Base-by-base conservation (phyloP, 1,140 invertebrate species). In the Rhysida immarginata region DNA sequence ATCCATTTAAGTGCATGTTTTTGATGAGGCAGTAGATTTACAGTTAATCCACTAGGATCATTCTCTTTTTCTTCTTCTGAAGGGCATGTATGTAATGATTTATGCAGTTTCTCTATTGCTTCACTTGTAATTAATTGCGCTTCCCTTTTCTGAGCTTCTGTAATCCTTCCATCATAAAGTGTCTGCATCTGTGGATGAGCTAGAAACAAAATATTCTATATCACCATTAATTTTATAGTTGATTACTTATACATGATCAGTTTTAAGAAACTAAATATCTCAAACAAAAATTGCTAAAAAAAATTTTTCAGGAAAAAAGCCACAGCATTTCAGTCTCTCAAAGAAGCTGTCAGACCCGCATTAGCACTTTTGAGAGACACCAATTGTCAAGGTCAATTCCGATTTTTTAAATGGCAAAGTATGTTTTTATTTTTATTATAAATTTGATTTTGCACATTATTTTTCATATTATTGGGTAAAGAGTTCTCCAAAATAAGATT, bases 1-100 rank as follows among this genome's bases (percentile, higher is more conserved):
- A 96, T 71, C 92, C 93, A 97, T 13, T 83, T 77, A 0, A 96
- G 69, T 1, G 87, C 92, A 62, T 86, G 80, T 61, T 80, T 76
- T 68, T 96, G 94, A 73, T 96, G 91, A 1, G 76, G 69, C 85
- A 95, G 87, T 1, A 97, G 71, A 21, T 68, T 21, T 0, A 85
- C 74, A 1, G 55, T 27, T 0, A 94, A 65, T 0, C 77, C 78
- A 29, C 62, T 61, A 0, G 87, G 86, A 64, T 82, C 78, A 18
- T 76, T 67, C 0, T 76, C 75, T 48, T 74, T 65, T 20, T 75
- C 68, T 45, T 78, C 63, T 58, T 81, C 80, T 0, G 69, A 63
- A 1, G 87, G 68, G 51, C 60, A 60, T 18, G 64, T 65, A 49
- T 71, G 62, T 13, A 68, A 41, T 58, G 70, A 85, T 59, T 77